These are phyloP conservation scores for Panulirus ornatus DNA, from an alignment of 1,140 invertebrate genomes.

Conservation along the genomic window DNA sequence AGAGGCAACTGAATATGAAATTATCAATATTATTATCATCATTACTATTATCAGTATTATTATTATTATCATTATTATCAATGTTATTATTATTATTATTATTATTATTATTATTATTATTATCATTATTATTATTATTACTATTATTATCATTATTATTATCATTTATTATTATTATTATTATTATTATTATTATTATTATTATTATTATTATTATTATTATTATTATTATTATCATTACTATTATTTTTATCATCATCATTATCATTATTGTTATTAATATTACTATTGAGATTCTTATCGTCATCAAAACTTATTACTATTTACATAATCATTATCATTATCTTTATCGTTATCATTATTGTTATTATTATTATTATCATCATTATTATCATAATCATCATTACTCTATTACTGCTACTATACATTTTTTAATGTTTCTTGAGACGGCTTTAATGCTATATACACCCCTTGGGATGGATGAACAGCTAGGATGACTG, in stretches of 20 bases:
- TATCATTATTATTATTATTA: neutral
- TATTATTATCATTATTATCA: neutral
- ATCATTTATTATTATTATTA: no score
- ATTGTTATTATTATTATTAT: no score
- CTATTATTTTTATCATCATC: no score
- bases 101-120: neutral
- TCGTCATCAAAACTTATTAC: no score
- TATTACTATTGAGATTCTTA: neutral
- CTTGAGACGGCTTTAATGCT: no score
- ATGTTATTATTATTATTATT: neutral
- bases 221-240: neutral
- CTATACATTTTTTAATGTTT: no score
- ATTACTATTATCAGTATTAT: neutral
- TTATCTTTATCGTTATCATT: no score
- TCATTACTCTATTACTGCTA: no score
- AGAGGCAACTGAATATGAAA: neutral
- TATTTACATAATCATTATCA: no score
- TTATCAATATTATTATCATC: neutral
- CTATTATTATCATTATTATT: conserved; percentile 3
- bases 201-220: conserved; percentile 14
- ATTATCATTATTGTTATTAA: neutral
- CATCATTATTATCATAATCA: no score
- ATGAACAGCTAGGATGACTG: no score
- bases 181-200: conserved; percentile 18
- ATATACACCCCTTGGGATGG: no score